Base-by-base conservation (phyloP, 2,113 vertebrate species). In the Malurus melanocephalus region DNA sequence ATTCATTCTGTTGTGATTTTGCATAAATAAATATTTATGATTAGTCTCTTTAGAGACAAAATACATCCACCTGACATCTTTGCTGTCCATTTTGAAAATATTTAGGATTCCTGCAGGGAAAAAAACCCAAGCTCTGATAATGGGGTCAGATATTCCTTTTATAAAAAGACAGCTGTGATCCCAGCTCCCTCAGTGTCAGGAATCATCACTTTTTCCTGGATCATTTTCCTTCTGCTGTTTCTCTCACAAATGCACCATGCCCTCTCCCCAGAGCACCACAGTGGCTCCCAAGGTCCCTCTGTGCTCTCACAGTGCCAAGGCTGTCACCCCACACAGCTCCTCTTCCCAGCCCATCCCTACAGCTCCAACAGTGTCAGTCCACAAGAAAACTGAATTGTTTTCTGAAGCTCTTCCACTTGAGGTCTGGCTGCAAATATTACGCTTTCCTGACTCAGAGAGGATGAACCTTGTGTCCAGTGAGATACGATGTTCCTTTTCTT, bases 291-390 rank as follows among this genome's bases (percentile, higher is more conserved):
- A 42, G 9, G 33, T 71, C 38, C 12, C 52, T 13, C 30, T 17
- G 30, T 0, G 1, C 35, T 30, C 53, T 59, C 64, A 67, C 38
- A 38, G 38, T 11, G 40, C 26, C 66, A 52, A 8, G 5, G 43
- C 53, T 83, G 32, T n/a, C 62, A n/a, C 22, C 17, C 28, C 20
- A 15, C 35, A 46, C 6, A 57, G n/a, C 56, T 71, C 48, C 51
- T 45, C 12, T 53, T 75, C 51, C 61, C 46, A 74, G 5, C 20
- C n/a, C 43, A 17, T 53, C 61, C 22, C 13, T 5, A 10, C 0
- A 0, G 32, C 32, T 85, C 53, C 67, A 55, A 3, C 49, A 19
- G 9, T 2, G 3, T 1, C 3, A 1, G 15, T 20, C 28, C 49
- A 30, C 30, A 30, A 33, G 20, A 42, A 57, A 79, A 53, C 3